Conservation (phyloP, 2,113 vertebrate species). For the Bucco capensis region DNA sequence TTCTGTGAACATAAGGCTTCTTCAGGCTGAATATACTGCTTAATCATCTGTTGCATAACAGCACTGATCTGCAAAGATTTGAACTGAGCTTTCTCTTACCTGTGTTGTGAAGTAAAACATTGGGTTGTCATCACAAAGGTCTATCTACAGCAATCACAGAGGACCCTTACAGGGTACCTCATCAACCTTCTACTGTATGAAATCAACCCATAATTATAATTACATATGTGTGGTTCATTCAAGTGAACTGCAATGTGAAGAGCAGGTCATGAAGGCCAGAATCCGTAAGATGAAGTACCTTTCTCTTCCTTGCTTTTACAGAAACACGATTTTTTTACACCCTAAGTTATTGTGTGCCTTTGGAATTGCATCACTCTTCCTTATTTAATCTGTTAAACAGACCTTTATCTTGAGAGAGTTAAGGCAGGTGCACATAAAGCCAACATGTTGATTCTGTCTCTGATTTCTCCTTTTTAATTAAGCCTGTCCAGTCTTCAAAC, state of each 20-base stretch:
- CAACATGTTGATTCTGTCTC: neutral
- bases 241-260: neutral
- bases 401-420: neutral
- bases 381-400: neutral
- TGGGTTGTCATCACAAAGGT: neutral
- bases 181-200: neutral
- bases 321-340: neutral
- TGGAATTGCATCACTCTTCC: neutral
- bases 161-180: neutral
- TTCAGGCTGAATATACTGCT: constrained; percentile 19
- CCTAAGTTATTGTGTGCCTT: neutral
- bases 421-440: neutral
- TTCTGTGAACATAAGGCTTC: neutral
- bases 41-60: neutral
- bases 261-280: neutral
- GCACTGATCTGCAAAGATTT: neutral
- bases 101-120: neutral
- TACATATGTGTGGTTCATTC: neutral
- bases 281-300: neutral
- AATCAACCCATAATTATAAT: neutral
- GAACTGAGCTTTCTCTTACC: neutral
- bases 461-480: neutral
- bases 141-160: neutral
- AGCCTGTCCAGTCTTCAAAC: neutral
- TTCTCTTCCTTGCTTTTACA: neutral